Conservation (phyloP, 2,113 vertebrate species). For the Leiothrix lutea region DNA sequence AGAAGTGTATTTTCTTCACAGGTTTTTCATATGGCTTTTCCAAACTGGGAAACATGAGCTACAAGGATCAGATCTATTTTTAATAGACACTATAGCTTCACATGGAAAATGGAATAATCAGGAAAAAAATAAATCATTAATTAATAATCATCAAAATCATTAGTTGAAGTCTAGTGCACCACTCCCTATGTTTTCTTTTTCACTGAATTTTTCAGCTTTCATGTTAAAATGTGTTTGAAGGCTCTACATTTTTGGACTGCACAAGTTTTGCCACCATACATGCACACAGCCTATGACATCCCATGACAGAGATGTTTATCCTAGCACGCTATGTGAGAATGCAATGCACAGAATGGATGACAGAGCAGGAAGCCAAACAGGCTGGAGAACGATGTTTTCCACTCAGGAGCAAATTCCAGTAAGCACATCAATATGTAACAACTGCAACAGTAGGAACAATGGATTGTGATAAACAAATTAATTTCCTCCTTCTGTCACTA, state of each 20-base stretch:
- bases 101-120: not conserved
- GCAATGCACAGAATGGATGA: not conserved
- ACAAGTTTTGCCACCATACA: not conserved
- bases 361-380: not conserved
- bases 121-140: not conserved
- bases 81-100: not conserved
- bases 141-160: too few species aligned
- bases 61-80: not conserved
- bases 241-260: fast-evolving
- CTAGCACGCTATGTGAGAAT: not conserved
- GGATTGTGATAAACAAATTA: not conserved
- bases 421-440: not conserved
- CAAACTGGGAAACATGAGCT: not conserved
- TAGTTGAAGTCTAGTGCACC: not conserved
- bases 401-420: not conserved
- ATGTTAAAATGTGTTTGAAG: not conserved
- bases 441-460: not conserved
- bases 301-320: not conserved
- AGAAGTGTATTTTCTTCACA: not conserved
- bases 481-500: not conserved
- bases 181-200: not conserved
- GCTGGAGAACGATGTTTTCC: not conserved
- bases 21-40: not conserved
- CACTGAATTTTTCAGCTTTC: not conserved
- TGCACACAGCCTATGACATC: not conserved